Conservation (phyloP, 1,140 invertebrate genomes). For the Cydia fagiglandana region DNA sequence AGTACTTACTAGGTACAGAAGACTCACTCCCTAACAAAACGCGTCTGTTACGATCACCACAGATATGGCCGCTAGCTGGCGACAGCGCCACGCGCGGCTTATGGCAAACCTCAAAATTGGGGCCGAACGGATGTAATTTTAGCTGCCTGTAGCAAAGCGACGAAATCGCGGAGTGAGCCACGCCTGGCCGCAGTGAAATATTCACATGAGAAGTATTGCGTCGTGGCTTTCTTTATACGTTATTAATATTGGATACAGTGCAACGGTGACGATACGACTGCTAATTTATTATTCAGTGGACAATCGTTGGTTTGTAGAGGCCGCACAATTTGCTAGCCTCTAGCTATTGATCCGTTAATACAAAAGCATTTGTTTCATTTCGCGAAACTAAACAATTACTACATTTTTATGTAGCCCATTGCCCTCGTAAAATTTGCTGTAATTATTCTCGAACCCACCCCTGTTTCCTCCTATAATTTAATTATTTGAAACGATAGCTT, state of each 20-base stretch:
- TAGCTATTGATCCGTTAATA: slow-evolving; percentile 18
- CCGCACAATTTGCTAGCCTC: neutral
- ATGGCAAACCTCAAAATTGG: too few relatives aligned
- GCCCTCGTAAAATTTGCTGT: neutral
- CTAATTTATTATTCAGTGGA: slow-evolving; percentile 26
- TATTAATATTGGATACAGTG: neutral
- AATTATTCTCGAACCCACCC: neutral
- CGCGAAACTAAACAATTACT: neutral
- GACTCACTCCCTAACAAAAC: too few relatives aligned
- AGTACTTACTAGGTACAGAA: too few relatives aligned
- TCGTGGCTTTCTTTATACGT: neutral
- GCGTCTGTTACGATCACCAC: too few relatives aligned
- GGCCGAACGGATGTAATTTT: too few relatives aligned
- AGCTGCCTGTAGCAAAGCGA: too few relatives aligned
- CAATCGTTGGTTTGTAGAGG: slow-evolving; percentile 20
- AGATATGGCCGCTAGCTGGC: too few relatives aligned
- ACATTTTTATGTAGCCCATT: neutral
- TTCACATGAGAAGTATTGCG: neutral
- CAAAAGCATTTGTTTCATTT: slow-evolving; percentile 10
- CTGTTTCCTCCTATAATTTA: neutral
- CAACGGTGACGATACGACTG: slow-evolving; percentile 2
- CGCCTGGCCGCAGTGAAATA: neutral
- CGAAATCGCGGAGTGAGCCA: too few relatives aligned
- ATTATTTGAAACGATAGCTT: neutral
- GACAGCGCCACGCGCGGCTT: too few relatives aligned